Conservation (phyloP, 2,797 vertebrate genomes). For the Pogonophryne albipinna region DNA sequence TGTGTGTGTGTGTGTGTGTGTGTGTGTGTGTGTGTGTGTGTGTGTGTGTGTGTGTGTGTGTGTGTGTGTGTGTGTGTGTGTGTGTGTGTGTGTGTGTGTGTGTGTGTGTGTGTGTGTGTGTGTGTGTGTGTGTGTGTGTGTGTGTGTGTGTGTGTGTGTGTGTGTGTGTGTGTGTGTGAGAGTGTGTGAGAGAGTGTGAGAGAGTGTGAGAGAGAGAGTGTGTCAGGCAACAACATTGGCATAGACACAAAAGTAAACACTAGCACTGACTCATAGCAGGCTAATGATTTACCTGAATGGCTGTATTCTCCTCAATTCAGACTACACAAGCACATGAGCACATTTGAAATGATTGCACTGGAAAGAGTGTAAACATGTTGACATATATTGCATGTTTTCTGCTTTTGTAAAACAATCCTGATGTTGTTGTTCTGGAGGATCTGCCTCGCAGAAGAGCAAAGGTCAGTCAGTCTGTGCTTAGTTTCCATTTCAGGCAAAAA, state of each 20-base stretch:
- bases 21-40: slow-evolving; percentile 7
- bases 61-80: slow-evolving; percentile 13
- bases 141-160: slow-evolving; percentile 27
- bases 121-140: slow-evolving; percentile 13
- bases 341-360: slow-evolving; percentile 13
- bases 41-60: slow-evolving; percentile 25
- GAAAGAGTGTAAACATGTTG: slow-evolving; percentile 7
- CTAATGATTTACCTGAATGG: slow-evolving; percentile 82
- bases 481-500: slow-evolving; percentile 34
- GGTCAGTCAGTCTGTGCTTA: slow-evolving; percentile 50
- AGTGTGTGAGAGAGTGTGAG: slow-evolving; percentile 11
- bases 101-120: slow-evolving; percentile 20
- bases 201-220: no score
- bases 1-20: slow-evolving; percentile 14
- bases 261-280: slow-evolving; percentile 71
- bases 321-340: slow-evolving; percentile 39
- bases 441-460: slow-evolving; percentile 29
- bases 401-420: slow-evolving; percentile 19
- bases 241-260: slow-evolving; percentile 70
- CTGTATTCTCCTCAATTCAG: slow-evolving; percentile 53
- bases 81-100: not conserved
- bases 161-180: slow-evolving; percentile 19
- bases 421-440: slow-evolving; percentile 48
- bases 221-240: slow-evolving; percentile 51
- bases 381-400: not conserved